Evolutionary conservation across 2,113 vertebrate species (phyloP), one percentile per base, ranked within the genome.

Genomic region (Heterotilapia buettikoferi): DNA sequence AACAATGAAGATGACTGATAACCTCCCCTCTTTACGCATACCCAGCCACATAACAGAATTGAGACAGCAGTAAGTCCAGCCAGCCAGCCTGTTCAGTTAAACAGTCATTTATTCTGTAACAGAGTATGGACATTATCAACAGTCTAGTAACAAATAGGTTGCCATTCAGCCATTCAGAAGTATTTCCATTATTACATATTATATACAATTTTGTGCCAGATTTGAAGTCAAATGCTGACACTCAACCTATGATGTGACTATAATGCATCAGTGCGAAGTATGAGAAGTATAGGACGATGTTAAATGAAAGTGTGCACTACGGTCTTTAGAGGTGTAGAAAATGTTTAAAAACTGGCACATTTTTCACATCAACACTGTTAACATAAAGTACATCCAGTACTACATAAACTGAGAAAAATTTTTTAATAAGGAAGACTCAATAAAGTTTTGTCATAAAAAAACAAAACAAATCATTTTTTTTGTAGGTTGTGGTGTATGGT

Each of bases 31-130:
- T 47, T 47, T 18, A 76, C 2, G 1, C 24, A 78, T 0, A 29
- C 68, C 21, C 38, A 50, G 9, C 16, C 82, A 63, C 26, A 47
- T 31, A 82, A 66, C 52, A 86, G 33, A 80, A 80, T 68, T 11
- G 6, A 33, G 29, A 21, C 78, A 38, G 21, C 57, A 86, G 73
- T 29, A 36, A 87, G 12, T 31, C 7, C 66, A 89, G 50, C 68
- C 54, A 79, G 61, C 14, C 19, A 63, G 63, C 18, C 19, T 7
- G 7, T 29, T 19, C 52, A 52, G 53, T 89, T 90, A 80, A 92
- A 91, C 90, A 91, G 80, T 91, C 76, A 82, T 95, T 94, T 92
- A 94, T 91, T 95, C 84, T 86, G 53, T 85, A 61, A 88, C 50
- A 81, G 79, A 73, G 36, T 90, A 83, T 85, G 54, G 73, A 91